Percentiles rank a stretch among this genome's conserved stretches.
These are phyloP conservation scores for Actinostola sp. DNA, from an alignment of 92 coral and sea anemone genomes.

Conservation along the genomic window DNA sequence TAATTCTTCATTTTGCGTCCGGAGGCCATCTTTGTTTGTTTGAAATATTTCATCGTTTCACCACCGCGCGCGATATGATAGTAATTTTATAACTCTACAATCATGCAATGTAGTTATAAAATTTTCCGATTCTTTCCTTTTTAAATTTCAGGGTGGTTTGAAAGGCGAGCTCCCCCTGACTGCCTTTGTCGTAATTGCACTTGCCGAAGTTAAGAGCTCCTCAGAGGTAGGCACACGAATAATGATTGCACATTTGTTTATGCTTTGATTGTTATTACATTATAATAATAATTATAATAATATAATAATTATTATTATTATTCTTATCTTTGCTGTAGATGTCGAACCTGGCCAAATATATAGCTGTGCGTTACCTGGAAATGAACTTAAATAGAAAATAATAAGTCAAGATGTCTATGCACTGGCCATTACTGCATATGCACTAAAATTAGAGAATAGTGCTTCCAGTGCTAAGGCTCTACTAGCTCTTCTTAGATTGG, in stretches of 20 bases:
- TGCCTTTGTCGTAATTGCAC: slow-evolving; percentile 81
- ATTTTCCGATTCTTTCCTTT: no score
- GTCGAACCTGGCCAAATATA: slow-evolving; percentile 42
- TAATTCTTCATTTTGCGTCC: no score
- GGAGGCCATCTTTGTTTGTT: no score
- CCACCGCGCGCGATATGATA: no score
- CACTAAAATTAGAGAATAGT: slow-evolving; percentile 65
- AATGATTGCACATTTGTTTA: no score
- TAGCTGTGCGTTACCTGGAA: slow-evolving; percentile 60
- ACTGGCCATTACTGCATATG: slow-evolving; percentile 76
- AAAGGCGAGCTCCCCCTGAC: slow-evolving; percentile 75
- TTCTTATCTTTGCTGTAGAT: slow-evolving; percentile 23
- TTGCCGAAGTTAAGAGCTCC: slow-evolving; percentile 76
- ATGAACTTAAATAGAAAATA: slow-evolving; percentile 18
- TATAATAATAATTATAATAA: background rate
- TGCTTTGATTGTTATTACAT: no score
- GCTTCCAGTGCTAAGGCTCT: slow-evolving; percentile 33
- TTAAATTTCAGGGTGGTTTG: slow-evolving; percentile 96
- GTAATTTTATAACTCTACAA: no score
- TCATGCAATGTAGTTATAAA: no score
- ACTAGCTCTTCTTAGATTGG: slow-evolving; percentile 54
- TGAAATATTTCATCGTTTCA: no score
- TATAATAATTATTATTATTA: background rate
- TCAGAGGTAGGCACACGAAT: no score
- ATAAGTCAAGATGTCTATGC: slow-evolving; percentile 68